phyloP scores from a whole-genome alignment of 2,113 vertebrate genomes.

The Trichechus manatus region DNA sequence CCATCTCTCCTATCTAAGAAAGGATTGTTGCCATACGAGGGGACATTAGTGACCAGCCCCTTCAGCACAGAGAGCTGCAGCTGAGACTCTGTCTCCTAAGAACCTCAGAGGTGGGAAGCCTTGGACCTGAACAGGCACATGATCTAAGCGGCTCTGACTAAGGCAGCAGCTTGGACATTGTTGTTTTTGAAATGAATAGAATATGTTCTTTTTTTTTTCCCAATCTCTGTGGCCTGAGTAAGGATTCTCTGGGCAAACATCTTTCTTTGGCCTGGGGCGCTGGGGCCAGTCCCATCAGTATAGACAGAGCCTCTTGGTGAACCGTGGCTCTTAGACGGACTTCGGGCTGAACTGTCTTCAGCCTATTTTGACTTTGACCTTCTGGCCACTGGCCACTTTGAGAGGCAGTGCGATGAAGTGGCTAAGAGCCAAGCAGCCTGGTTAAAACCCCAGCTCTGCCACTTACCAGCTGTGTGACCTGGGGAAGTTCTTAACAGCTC shows the following conservation, averaged over 20 bases:
- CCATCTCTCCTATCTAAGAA: neutral
- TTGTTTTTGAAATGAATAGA: constrained; percentile 21
- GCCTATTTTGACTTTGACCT: neutral
- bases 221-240: neutral
- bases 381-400: neutral
- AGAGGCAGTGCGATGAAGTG: rapidly evolving
- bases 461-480: neutral
- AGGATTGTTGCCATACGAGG: neutral
- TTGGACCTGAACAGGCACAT: neutral
- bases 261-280: neutral
- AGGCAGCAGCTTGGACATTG: neutral
- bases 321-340: rapidly evolving
- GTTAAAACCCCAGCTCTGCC: neutral
- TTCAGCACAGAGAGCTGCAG: neutral
- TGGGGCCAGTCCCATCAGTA: neutral
- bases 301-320: rapidly evolving
- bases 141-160: neutral
- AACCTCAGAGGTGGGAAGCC: neutral
- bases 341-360: neutral
- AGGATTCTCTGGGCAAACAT: neutral
- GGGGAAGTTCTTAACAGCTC: neutral
- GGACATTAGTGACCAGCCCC: neutral
- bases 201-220: neutral
- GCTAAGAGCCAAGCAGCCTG: neutral
- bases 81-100: neutral